Evolutionary conservation across 2,888 invertebrate genomes (phyloP).

Genomic region (Cataglyphis rosenhaueri): DNA sequence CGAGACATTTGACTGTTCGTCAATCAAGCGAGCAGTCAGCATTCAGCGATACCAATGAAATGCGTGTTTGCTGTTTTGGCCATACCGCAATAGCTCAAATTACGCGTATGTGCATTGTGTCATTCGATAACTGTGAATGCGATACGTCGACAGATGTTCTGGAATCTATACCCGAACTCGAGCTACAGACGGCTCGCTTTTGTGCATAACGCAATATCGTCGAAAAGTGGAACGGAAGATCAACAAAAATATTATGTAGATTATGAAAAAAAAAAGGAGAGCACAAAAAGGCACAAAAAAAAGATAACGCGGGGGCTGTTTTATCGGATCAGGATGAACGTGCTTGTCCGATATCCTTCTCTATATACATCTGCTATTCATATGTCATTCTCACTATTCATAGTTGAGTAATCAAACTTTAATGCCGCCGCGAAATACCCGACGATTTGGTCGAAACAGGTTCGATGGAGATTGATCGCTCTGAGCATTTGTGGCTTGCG

Average conservation of each 20-base stretch:
- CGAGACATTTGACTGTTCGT: slow-evolving; percentile 24
- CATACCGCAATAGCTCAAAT: slow-evolving; percentile 52
- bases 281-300: too few species aligned
- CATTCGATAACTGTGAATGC: slow-evolving; percentile 54
- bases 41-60: slow-evolving; percentile 18
- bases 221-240: slow-evolving; percentile 22
- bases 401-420: slow-evolving; percentile 50
- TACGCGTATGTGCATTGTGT: slow-evolving; percentile 52
- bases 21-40: slow-evolving; percentile 14
- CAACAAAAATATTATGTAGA: background rate
- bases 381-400: slow-evolving; percentile 30
- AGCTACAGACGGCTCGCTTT: slow-evolving; percentile 48
- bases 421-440: slow-evolving; percentile 15
- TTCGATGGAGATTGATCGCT: slow-evolving; percentile 52
- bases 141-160: slow-evolving; percentile 51
- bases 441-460: slow-evolving; percentile 36
- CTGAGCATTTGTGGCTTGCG: slow-evolving; percentile 43
- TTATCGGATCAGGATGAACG: background rate
- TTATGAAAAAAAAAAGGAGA: background rate
- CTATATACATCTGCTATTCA: slow-evolving; percentile 13
- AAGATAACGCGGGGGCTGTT: background rate
- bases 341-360: background rate
- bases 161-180: slow-evolving; percentile 49
- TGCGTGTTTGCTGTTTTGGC: slow-evolving; percentile 41
- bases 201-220: slow-evolving; percentile 41